Conservation (phyloP, 2,888 invertebrate species). For the Heteromyza rotundicornis region DNA sequence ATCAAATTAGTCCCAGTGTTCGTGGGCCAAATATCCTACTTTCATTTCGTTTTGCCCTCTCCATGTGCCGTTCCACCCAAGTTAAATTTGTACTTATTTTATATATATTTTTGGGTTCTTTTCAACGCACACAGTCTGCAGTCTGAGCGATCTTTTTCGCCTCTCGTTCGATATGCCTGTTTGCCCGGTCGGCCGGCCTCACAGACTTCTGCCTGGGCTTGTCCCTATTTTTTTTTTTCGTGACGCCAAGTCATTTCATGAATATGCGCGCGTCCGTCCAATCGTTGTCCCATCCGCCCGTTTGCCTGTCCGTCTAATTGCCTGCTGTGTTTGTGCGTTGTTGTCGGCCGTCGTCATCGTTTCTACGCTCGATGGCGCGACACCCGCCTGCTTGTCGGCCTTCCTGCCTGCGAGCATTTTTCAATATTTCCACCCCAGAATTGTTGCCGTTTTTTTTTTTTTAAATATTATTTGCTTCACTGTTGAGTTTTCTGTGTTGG, state of each 20-base stretch:
- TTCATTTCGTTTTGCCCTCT: too few relatives aligned
- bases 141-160: too few relatives aligned
- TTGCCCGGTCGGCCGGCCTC: not conserved
- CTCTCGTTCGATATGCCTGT: not conserved
- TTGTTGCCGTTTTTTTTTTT: not conserved
- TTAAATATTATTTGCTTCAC: too few relatives aligned
- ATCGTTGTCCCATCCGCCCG: too few relatives aligned
- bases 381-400: not conserved
- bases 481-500: not conserved
- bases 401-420: not conserved
- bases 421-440: slow-evolving; percentile 6
- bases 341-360: not conserved
- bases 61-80: too few relatives aligned
- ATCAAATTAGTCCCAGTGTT: too few relatives aligned
- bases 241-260: not conserved
- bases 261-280: not conserved
- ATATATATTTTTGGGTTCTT: too few relatives aligned
- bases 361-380: too few relatives aligned
- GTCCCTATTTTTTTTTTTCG: not conserved
- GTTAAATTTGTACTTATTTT: too few relatives aligned
- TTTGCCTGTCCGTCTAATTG: not conserved
- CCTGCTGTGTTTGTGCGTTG: not conserved
- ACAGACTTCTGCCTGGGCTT: not conserved
- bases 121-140: too few relatives aligned
- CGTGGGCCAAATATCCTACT: too few relatives aligned